Conservation (phyloP, 2,797 vertebrate genomes). For the Semotilus atromaculatus region DNA sequence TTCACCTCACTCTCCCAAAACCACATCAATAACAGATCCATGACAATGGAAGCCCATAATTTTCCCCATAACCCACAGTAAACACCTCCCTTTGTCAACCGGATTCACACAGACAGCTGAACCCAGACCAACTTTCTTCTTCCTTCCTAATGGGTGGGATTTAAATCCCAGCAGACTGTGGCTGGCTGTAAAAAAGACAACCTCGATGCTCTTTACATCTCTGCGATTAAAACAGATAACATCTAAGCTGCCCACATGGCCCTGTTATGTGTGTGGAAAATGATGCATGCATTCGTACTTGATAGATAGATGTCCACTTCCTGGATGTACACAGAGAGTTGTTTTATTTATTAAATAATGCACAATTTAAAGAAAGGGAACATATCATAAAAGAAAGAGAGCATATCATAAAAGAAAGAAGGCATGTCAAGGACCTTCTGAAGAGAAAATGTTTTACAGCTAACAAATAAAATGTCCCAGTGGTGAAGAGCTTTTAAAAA, state of each 20-base stretch:
- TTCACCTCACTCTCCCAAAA: slow-evolving; percentile 11
- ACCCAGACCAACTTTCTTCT: slow-evolving; percentile 57
- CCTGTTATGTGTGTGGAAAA: slow-evolving; percentile 33
- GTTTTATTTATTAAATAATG: slow-evolving; percentile 80
- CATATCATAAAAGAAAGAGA: slow-evolving; percentile 56
- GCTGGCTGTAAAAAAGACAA: slow-evolving; percentile 18
- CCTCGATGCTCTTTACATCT: slow-evolving; percentile 25
- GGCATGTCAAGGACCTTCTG: slow-evolving; percentile 34
- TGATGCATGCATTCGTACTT: slow-evolving; percentile 62
- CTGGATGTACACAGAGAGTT: slow-evolving; percentile 64
- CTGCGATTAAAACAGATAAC: slow-evolving; percentile 12
- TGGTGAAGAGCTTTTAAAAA: neutral
- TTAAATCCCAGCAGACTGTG: slow-evolving; percentile 26
- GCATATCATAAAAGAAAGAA: slow-evolving; percentile 50
- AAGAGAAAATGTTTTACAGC: neutral
- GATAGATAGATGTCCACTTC: slow-evolving; percentile 47
- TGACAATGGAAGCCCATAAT: slow-evolving; percentile 7
- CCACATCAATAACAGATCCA: slow-evolving; percentile 40
- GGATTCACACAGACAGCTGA: slow-evolving; percentile 38
- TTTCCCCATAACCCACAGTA: slow-evolving; percentile 22
- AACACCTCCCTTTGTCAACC: slow-evolving; percentile 23
- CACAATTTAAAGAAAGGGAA: slow-evolving; percentile 57
- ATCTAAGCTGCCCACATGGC: slow-evolving; percentile 5
- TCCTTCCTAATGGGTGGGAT: slow-evolving; percentile 41
- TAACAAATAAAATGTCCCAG: slow-evolving; percentile 26